A percentile compares a stretch with the other conserved stretches of the same genome.
Evolutionary conservation across 2,888 invertebrate species (phyloP).

Genomic region (Silvanus unidentatus): DNA sequence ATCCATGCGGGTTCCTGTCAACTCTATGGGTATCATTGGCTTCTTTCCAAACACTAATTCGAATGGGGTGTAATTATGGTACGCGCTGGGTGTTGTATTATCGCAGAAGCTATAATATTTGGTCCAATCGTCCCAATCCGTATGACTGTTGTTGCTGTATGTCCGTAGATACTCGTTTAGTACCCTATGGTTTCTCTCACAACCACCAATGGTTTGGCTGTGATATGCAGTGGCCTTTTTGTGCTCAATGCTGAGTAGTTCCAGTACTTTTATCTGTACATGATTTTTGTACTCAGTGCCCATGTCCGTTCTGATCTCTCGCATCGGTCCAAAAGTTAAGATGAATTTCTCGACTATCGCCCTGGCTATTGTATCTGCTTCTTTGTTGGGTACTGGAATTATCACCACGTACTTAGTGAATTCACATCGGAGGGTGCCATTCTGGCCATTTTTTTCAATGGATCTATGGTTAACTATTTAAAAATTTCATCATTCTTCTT

Average conservation of each 20-base stretch:
- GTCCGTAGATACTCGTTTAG: constrained; percentile 19
- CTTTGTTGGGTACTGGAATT: constrained; percentile 19
- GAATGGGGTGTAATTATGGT: constrained; percentile 15
- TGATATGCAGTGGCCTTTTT: constrained; percentile 15
- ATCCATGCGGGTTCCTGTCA: constrained; percentile 3
- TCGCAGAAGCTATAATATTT: constrained; percentile 15
- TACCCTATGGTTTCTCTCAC: constrained; percentile 21
- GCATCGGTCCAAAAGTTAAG: constrained; percentile 11
- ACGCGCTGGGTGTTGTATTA: constrained; percentile 16
- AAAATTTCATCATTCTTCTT: neutral
- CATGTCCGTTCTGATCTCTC: constrained; percentile 9
- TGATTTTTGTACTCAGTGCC: constrained; percentile 11
- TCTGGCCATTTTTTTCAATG: neutral
- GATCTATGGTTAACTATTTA: neutral
- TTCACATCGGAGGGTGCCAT: neutral
- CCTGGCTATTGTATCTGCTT: constrained; percentile 18
- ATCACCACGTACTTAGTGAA: constrained; percentile 4
- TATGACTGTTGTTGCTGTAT: constrained; percentile 8
- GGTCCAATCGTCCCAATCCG: constrained; percentile 16
- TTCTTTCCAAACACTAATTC: constrained; percentile 16
- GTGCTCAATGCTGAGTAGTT: constrained; percentile 6
- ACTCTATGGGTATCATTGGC: constrained; percentile 7
- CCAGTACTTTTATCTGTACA: constrained; percentile 2
- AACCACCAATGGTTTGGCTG: constrained; percentile 35
- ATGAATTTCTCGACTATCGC: constrained; percentile 21